Base-by-base conservation (phyloP, 2,797 vertebrate species). In the Danio aesculapii region DNA sequence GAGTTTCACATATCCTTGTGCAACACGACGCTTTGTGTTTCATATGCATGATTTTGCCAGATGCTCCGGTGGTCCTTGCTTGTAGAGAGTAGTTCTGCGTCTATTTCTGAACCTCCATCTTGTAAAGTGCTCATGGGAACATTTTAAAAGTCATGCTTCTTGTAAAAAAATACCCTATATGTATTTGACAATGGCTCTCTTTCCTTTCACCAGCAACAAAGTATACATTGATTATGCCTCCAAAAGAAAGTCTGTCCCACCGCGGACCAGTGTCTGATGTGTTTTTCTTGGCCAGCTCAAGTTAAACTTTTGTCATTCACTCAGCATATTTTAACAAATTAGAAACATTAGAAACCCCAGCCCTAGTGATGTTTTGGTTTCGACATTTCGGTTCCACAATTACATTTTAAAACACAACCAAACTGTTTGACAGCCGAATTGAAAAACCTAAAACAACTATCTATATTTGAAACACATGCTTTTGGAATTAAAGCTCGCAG, bases 391-490 rank as follows among this genome's bases (percentile, higher is more conserved):
- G 81, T 85, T 87, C 85, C 89, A 77, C 82, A 87, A 79, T 90
- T 89, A 90, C 86, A 91, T 92, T 86, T 91, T 87, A 84, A 90
- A 92, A 90, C 81, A 91, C 89, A 86, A 91, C 81, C 82, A 90
- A 92, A 91, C 63, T 2, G 19, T 92, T 93, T 93, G 88, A 93
- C 79, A 64, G 85, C 86, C 86, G 84, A 85, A 87, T 41, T 86
- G 81, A 89, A 92, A 93, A 89, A 88, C 90, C 89, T 95, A 84
- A 93, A 95, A 95, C 91, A 94, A 94, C 90, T 92, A 93, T 93
- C 92, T 95, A 52, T 91, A 95, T 93, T 92, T 91, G 91, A 96
- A 97, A 95, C 93, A 95, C 88, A 94, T 91, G 92, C 91, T 89
- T 88, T 89, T 58, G 77, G 90, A 94, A 95, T 94, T 93, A 95